phyloP scores from a whole-genome alignment of 2,113 vertebrate species.

The Neodon shergylaensis region DNA sequence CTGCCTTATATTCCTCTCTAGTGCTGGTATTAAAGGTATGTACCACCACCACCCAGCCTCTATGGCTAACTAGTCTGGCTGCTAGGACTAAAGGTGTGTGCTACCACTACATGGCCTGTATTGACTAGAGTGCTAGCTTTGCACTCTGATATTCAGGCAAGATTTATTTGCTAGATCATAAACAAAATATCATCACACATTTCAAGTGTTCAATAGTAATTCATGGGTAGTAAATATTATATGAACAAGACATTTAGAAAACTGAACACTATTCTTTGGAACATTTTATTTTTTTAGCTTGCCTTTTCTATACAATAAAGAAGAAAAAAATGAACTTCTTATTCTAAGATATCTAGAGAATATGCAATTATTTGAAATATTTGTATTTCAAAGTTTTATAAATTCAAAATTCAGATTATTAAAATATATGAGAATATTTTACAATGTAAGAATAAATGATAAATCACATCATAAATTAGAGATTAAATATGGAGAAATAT shows the following conservation, averaged over 20 bases:
- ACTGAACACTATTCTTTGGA: not conserved
- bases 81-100: too few species aligned
- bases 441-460: not conserved
- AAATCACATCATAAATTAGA: not conserved
- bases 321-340: constrained; percentile 9
- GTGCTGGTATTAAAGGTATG: too few species aligned
- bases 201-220: not conserved
- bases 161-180: too few species aligned
- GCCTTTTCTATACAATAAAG: not conserved
- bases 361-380: constrained; percentile 43
- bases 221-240: not conserved
- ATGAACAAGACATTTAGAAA: not conserved
- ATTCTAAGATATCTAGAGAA: not conserved
- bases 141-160: too few species aligned
- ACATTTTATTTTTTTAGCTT: not conserved
- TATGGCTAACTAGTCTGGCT: too few species aligned
- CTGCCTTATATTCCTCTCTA: too few species aligned
- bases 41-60: too few species aligned
- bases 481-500: not conserved
- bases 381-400: constrained; percentile 13
- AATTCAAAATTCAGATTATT: constrained; percentile 18
- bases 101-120: too few species aligned
- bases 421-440: constrained; percentile 13
- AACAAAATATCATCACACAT: not conserved
- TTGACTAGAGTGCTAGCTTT: too few species aligned